Percentiles rank a stretch among this genome's conserved stretches.
phyloP scores from a whole-genome alignment of 2,888 invertebrate species.

The Frankliniella fusca region DNA sequence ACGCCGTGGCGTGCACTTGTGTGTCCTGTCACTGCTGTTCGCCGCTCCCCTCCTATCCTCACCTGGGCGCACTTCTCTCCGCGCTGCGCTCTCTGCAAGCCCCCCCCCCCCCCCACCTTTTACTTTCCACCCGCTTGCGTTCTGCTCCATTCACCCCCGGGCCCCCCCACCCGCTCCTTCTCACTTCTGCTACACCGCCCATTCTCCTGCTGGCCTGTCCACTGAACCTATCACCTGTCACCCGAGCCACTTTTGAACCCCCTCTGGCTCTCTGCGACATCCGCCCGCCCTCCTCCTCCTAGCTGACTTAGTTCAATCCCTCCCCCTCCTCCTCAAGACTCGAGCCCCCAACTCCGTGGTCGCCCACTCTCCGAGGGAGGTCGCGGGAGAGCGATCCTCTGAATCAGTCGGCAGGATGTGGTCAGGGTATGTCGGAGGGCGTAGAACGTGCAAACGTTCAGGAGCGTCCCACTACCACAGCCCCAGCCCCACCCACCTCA shows the following conservation, averaged over 20 bases:
- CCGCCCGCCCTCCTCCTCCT: no score
- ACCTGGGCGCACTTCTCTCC: no score
- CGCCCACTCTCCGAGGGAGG: background rate
- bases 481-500: no score
- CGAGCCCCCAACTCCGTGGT: background rate
- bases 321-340: background rate
- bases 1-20: no score
- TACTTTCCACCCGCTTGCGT: background rate
- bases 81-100: no score
- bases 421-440: no score
- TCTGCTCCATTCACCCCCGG: background rate
- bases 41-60: background rate
- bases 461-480: no score
- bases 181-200: no score
- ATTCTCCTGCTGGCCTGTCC: slow-evolving; percentile 4
- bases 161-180: background rate
- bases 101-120: background rate
- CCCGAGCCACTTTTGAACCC: background rate
- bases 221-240: slow-evolving; percentile 8
- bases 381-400: no score
- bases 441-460: no score
- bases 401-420: no score
- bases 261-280: no score
- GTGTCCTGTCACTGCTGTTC: background rate
- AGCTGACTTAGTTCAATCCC: background rate